phyloP scores from a whole-genome alignment of 2,797 vertebrate genomes.

The Crocodylus rhombifer region DNA sequence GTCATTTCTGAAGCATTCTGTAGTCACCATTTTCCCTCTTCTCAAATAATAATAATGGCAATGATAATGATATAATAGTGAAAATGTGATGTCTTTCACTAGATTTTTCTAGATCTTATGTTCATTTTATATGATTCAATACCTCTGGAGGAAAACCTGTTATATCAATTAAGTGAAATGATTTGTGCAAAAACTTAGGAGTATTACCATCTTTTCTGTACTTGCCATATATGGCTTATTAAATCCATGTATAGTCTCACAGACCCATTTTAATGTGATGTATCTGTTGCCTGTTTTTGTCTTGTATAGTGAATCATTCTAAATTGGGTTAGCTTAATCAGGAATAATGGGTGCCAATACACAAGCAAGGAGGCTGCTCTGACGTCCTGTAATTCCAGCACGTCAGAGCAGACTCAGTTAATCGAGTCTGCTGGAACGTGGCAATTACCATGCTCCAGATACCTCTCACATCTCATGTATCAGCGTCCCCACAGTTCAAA shows the following conservation, averaged over 20 bases:
- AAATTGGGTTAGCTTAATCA: not conserved
- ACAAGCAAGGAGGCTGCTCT: too few relatives aligned
- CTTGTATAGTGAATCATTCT: not conserved
- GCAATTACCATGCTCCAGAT: too few relatives aligned
- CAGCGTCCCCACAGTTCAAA: too few relatives aligned
- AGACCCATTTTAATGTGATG: accelerated
- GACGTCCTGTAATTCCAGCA: too few relatives aligned
- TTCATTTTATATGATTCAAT: not conserved
- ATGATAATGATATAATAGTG: not conserved
- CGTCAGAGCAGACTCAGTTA: too few relatives aligned
- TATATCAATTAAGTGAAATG: not conserved
- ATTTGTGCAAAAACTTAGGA: not conserved
- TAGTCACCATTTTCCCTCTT: not conserved
- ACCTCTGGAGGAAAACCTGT: not conserved
- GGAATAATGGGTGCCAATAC: not conserved
- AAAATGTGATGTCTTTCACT: not conserved
- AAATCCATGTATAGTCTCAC: accelerated
- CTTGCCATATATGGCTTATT: not conserved
- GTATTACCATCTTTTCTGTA: not conserved
- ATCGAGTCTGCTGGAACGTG: too few relatives aligned
- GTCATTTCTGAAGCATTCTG: not conserved
- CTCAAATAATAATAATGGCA: not conserved
- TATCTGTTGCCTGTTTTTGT: not conserved
- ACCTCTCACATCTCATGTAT: too few relatives aligned
- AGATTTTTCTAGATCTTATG: not conserved